These are phyloP conservation scores for Dipodomys spectabilis DNA, from an alignment of 2,113 vertebrate species.

Conservation along the genomic window DNA sequence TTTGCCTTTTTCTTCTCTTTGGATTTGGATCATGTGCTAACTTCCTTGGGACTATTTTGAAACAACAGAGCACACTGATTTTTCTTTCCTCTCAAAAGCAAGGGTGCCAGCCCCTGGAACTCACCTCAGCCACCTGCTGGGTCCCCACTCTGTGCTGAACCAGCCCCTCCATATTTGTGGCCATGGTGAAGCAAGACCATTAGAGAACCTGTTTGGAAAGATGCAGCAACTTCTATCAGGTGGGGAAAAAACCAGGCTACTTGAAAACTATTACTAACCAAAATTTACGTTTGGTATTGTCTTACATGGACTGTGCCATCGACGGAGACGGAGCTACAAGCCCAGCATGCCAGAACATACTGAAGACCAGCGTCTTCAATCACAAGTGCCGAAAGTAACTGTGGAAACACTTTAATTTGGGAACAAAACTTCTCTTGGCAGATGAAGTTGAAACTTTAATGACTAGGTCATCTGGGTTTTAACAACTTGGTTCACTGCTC, in stretches of 20 bases:
- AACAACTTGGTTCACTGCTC: background rate
- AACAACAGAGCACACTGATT: slow-evolving; percentile 59
- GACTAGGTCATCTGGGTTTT: background rate
- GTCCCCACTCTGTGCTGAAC: slow-evolving; percentile 94
- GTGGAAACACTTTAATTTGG: slow-evolving; percentile 32
- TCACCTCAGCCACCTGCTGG: slow-evolving; percentile 95
- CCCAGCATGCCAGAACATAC: background rate
- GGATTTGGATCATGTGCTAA: background rate
- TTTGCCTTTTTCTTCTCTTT: background rate
- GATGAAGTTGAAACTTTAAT: slow-evolving; percentile 41
- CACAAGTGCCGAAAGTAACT: slow-evolving; percentile 56
- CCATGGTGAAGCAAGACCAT: slow-evolving; percentile 94
- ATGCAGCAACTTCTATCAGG: slow-evolving; percentile 88
- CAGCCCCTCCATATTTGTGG: slow-evolving; percentile 92
- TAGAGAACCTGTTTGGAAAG: slow-evolving; percentile 91
- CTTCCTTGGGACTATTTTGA: slow-evolving; percentile 19
- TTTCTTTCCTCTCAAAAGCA: slow-evolving; percentile 75
- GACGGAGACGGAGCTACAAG: slow-evolving; percentile 24
- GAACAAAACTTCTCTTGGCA: slow-evolving; percentile 54
- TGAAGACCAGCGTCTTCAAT: background rate
- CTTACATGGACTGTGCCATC: slow-evolving; percentile 30
- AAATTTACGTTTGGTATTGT: slow-evolving; percentile 56
- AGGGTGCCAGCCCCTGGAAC: slow-evolving; percentile 83
- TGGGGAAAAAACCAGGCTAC: slow-evolving; percentile 76
- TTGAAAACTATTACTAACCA: slow-evolving; percentile 72